Conservation (phyloP, 1,140 invertebrate species). For the Lethocerus indicus region DNA sequence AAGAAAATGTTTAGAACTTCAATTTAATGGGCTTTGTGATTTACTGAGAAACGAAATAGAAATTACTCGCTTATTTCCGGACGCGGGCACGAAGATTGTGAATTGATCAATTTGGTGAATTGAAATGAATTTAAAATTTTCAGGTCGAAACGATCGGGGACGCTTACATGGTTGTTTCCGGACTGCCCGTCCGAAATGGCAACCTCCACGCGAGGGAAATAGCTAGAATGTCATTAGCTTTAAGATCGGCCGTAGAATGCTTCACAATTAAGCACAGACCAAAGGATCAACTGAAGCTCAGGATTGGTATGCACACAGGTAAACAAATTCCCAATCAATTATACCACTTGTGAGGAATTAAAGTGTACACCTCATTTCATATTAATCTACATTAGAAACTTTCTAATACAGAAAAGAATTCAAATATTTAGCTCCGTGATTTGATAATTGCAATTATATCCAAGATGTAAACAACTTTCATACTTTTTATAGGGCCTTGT, state of each 20-base stretch:
- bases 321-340: constrained; percentile 8
- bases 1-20: too few relatives aligned
- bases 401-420: neutral
- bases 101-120: too few relatives aligned
- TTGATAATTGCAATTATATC: neutral
- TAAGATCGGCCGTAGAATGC: constrained; percentile 67
- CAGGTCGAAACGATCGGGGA: constrained; percentile 95
- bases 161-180: constrained; percentile 90
- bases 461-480: neutral
- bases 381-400: too few relatives aligned
- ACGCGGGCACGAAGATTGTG: too few relatives aligned
- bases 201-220: constrained; percentile 78
- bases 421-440: neutral
- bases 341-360: neutral
- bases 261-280: constrained; percentile 85
- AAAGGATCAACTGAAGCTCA: constrained; percentile 68
- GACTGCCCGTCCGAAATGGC: constrained; percentile 75
- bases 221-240: constrained; percentile 72
- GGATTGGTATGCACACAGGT: constrained; percentile 93
- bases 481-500: constrained; percentile 47
- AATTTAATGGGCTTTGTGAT: too few relatives aligned
- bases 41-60: too few relatives aligned
- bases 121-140: too few relatives aligned
- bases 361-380: too few relatives aligned
- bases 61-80: too few relatives aligned